phyloP scores from a whole-genome alignment of 2,113 vertebrate species.

The Hippoglossus stenolepis region DNA sequence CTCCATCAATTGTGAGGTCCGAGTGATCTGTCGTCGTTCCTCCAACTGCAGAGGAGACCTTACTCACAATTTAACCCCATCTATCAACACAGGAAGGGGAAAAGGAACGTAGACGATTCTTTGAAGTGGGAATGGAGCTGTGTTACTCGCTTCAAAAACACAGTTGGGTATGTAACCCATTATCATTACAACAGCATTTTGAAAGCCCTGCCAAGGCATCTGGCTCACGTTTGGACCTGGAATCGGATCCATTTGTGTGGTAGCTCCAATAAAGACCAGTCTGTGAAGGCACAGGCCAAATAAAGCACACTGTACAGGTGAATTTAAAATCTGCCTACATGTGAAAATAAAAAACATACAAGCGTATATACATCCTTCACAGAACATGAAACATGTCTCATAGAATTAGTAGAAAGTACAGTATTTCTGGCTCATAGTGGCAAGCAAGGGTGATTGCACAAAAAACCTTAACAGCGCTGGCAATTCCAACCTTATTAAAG shows the following conservation, averaged over 20 bases:
- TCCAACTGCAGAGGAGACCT: slow-evolving; percentile 44
- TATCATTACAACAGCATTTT: slow-evolving; percentile 57
- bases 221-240: slow-evolving; percentile 56
- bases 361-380: slow-evolving; percentile 62
- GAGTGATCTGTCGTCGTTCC: slow-evolving; percentile 20
- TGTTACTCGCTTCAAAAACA: slow-evolving; percentile 53
- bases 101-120: slow-evolving; percentile 25
- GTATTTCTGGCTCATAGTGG: slow-evolving; percentile 77
- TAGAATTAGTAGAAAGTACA: slow-evolving; percentile 47
- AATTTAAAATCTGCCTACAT: slow-evolving; percentile 28
- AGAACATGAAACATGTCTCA: slow-evolving; percentile 46
- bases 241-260: slow-evolving; percentile 54
- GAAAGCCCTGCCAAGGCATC: slow-evolving; percentile 56
- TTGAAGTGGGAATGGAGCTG: slow-evolving; percentile 59
- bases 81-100: slow-evolving; percentile 45
- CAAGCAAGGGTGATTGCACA: slow-evolving; percentile 75
- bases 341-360: slow-evolving; percentile 33
- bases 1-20: not conserved
- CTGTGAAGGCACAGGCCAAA: slow-evolving; percentile 10
- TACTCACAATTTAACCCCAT: slow-evolving; percentile 26
- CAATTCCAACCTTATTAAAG: slow-evolving; percentile 50
- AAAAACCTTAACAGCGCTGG: slow-evolving; percentile 54
- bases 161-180: slow-evolving; percentile 44
- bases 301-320: slow-evolving; percentile 34
- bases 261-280: slow-evolving; percentile 33